Base-by-base conservation (phyloP, 1,140 invertebrate genomes). In the Philotrypesis tridentata region DNA sequence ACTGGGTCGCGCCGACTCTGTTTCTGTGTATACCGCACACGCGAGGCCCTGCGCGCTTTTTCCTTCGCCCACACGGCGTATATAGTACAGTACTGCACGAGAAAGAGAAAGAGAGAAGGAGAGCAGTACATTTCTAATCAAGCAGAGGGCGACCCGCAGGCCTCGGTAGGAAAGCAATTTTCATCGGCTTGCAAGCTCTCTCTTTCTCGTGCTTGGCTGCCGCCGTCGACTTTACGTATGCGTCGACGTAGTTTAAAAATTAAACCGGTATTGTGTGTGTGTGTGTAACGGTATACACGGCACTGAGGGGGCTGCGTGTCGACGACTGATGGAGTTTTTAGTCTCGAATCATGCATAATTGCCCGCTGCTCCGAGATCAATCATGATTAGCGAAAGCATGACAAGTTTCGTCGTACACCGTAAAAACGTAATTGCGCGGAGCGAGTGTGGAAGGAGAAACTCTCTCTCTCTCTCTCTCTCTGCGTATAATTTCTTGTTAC, bases 121-220 rank as follows among this genome's bases (percentile, higher is more conserved):
- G n/a, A 63, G 61, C 21, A 21, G 40, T n/a, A 27, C n/a, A 43
- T 48, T 72, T 72, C 70, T 72, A 43, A 72, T 72, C 40, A 72
- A 43, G 33, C 48, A 14, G 48, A n/a, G 5, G 17, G 21, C 48
- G 17, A 65, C 61, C 17, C n/a, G 70, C 48, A 37, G 67, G 9
- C 31, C 12, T 5, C 4, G 9, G 25, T 27, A 29, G 63, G 68
- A 37, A 70, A 70, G 67, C 21, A 31, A 70, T 73, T 73, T 23
- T 55, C 33, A n/a, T 73, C 37, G 9, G 21, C 65, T 72, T 40
- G 33, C 33, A n/a, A 1, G 31, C 6, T 14, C 40, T 72, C 1
- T 14, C 33, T 72, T 2, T 25, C 48, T 61, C n/a, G 27, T 14
- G 67, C 67, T 70, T 21, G n/a, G 21, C 67, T 14, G 9, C 0